These are phyloP conservation scores for Andrena dorsata DNA, from an alignment of 2,888 invertebrate genomes.

Conservation along the genomic window DNA sequence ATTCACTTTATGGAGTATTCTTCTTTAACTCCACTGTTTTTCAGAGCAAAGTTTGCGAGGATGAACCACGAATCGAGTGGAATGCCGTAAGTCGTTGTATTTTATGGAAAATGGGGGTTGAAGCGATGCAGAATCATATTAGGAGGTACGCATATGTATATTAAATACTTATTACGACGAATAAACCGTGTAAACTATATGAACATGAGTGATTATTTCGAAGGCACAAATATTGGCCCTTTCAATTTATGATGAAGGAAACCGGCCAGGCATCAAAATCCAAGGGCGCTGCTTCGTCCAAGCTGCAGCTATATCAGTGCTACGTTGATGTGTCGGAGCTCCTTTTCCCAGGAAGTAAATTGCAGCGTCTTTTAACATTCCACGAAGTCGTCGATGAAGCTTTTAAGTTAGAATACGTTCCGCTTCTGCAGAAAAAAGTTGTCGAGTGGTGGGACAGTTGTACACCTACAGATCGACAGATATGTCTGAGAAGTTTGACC, in stretches of 20 bases:
- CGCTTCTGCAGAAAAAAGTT: slow-evolving; percentile 63
- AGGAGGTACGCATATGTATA: slow-evolving; percentile 60
- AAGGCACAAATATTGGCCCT: slow-evolving; percentile 78
- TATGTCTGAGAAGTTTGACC: slow-evolving; percentile 70
- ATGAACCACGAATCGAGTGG: slow-evolving; percentile 76
- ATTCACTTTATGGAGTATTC: no score
- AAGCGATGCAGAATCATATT: slow-evolving; percentile 63
- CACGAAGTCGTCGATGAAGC: not conserved
- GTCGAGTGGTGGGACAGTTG: slow-evolving; percentile 73
- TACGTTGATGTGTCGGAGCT: slow-evolving; percentile 76
- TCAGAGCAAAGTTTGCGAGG: slow-evolving; percentile 59
- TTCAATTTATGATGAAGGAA: slow-evolving; percentile 68
- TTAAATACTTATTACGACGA: no score
- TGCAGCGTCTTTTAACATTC: not conserved
- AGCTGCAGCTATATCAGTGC: slow-evolving; percentile 70
- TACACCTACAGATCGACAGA: slow-evolving; percentile 55
- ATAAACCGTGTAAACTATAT: not conserved
- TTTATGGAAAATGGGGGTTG: slow-evolving; percentile 42
- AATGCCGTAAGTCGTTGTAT: slow-evolving; percentile 70
- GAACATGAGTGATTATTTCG: not conserved
- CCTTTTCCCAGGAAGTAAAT: slow-evolving; percentile 79
- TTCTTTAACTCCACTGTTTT: not conserved
- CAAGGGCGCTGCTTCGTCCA: not conserved
- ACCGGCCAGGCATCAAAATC: not conserved
- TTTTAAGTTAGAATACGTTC: not conserved